Evolutionary conservation across 2,888 invertebrate genomes (phyloP).

Genomic region (Lasioglossum malachurum): DNA sequence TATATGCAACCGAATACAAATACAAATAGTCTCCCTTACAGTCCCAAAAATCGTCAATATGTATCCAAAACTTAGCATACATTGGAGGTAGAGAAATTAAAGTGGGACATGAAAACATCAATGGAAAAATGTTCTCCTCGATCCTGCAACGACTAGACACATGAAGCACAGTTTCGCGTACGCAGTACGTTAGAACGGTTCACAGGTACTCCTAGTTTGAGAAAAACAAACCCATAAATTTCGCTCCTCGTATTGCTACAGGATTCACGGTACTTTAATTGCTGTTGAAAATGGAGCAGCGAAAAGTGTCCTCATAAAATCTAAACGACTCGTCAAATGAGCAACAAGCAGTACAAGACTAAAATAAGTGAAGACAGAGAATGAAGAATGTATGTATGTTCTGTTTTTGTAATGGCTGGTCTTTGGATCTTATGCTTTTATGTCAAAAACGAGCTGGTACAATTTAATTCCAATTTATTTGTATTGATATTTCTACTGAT

Average conservation of each 20-base stretch:
- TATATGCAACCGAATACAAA: neutral
- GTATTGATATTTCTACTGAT: neutral
- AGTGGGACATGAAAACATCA: neutral
- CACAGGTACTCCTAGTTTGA: neutral
- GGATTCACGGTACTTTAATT: conserved; percentile 3
- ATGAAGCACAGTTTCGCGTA: neutral
- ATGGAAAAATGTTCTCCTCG: neutral
- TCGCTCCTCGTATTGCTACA: neutral
- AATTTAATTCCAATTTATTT: neutral
- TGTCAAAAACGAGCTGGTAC: neutral
- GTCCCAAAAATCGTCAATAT: neutral
- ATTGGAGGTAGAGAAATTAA: neutral
- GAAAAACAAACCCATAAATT: conserved; percentile 3
- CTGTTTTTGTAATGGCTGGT: neutral
- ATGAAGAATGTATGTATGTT: neutral
- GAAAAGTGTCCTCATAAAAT: neutral
- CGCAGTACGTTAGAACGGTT: neutral
- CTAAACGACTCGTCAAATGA: neutral
- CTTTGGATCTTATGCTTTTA: neutral
- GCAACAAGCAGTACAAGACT: neutral
- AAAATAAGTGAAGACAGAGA: neutral
- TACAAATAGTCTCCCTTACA: neutral
- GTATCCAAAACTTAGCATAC: neutral
- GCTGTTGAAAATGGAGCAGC: neutral
- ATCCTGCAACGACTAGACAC: neutral